Evolutionary conservation across 2,797 vertebrate species (phyloP).

Genomic region (Siniperca obscura): DNA sequence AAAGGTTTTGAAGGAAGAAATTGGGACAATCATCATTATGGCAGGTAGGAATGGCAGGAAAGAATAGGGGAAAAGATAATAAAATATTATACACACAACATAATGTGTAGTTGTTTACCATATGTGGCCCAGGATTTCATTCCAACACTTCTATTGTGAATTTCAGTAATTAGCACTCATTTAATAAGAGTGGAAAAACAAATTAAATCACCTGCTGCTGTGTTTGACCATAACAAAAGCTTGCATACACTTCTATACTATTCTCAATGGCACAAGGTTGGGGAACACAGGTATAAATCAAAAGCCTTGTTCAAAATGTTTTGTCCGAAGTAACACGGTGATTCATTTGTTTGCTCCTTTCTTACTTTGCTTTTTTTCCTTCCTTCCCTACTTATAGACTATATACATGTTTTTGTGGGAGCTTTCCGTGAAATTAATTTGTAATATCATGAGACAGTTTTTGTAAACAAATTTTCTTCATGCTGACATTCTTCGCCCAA

Average conservation of each 20-base stretch:
- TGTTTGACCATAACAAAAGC: slow-evolving; percentile 5
- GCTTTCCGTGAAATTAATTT: slow-evolving; percentile 32
- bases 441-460: slow-evolving; percentile 17
- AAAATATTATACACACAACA: not conserved
- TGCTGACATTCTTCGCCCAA: not conserved
- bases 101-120: not conserved
- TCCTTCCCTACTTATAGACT: not conserved
- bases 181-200: slow-evolving; percentile 2
- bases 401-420: not conserved
- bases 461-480: slow-evolving; percentile 22
- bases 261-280: not conserved
- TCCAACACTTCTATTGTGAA: not conserved
- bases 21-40: not conserved
- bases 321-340: not conserved
- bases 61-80: not conserved
- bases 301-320: slow-evolving; percentile 7
- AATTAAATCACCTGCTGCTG: slow-evolving; percentile 18
- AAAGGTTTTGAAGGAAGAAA: not conserved
- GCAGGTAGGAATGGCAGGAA: not conserved
- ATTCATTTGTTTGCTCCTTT: not conserved
- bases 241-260: not conserved
- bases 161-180: not conserved
- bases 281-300: not conserved
- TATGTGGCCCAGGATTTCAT: not conserved
- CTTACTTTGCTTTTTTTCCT: not conserved